These are phyloP conservation scores for Zosterops pallidus DNA, from an alignment of 2,113 vertebrate genomes.

Conservation along the genomic window DNA sequence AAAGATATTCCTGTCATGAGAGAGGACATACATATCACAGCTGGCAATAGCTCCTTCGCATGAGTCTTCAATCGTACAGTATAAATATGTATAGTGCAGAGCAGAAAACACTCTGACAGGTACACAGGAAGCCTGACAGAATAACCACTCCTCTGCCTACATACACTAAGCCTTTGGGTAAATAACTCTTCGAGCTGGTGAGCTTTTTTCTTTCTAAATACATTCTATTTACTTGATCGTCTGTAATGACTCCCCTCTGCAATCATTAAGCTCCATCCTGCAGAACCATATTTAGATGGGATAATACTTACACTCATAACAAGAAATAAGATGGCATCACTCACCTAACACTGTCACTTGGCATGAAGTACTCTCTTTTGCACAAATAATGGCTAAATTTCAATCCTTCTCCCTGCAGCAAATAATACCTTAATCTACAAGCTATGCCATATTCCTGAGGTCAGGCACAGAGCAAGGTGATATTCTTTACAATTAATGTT, in stretches of 20 bases:
- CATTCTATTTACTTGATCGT: not conserved
- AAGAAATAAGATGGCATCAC: constrained; percentile 4
- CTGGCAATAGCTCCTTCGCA: not conserved
- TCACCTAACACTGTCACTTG: not conserved
- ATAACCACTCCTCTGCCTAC: constrained; percentile 37
- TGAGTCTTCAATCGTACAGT: not conserved
- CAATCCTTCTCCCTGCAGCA: not conserved
- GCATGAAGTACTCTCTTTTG: not conserved
- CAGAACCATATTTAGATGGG: not conserved
- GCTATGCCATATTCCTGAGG: not conserved
- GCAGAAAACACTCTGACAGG: constrained; percentile 20
- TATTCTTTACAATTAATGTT: constrained; percentile 12
- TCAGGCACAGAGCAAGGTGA: not conserved
- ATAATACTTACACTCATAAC: not conserved
- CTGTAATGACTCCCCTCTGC: constrained; percentile 18
- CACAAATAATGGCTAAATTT: not conserved
- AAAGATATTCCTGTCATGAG: not conserved
- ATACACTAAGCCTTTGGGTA: not conserved
- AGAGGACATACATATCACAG: not conserved
- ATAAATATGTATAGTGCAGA: not conserved
- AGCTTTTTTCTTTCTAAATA: not conserved
- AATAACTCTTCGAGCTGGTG: not conserved
- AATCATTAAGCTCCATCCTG: not conserved
- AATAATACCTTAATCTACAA: constrained; percentile 1
- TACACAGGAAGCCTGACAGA: constrained; percentile 10